A percentile compares a stretch with the other conserved stretches of the same genome.
Evolutionary conservation across 2,113 vertebrate genomes (phyloP).

Genomic region (Pavo muticus): DNA sequence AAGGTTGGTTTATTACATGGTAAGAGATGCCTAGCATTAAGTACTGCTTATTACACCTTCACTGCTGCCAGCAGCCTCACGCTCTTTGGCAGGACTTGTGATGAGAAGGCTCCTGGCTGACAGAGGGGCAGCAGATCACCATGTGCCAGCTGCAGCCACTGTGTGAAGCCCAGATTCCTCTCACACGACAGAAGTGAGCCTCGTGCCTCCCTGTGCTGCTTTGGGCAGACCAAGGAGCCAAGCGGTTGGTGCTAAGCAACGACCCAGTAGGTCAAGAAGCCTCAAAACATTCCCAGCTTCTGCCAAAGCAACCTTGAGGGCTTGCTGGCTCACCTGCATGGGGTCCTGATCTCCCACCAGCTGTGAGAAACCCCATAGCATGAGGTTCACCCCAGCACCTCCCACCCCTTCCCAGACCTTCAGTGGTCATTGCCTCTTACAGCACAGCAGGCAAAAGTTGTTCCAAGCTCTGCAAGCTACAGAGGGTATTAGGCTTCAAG

Average conservation of each 20-base stretch:
- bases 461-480: neutral
- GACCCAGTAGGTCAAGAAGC: neutral
- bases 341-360: neutral
- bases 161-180: too few species aligned
- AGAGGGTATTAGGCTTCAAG: neutral
- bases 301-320: neutral
- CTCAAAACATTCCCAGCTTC: neutral
- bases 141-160: neutral
- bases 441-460: neutral
- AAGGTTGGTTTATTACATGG: fast-evolving
- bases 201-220: neutral
- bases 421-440: neutral
- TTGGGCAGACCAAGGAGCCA: neutral
- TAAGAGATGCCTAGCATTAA: neutral
- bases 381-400: neutral
- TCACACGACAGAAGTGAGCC: neutral
- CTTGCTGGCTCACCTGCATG: neutral
- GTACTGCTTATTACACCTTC: neutral
- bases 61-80: neutral
- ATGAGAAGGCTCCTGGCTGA: neutral
- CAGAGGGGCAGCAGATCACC: neutral
- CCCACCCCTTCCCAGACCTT: neutral
- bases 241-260: neutral
- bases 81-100: neutral
- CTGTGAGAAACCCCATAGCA: neutral